Evolutionary conservation across 2,888 invertebrate species (phyloP).

Genomic region (Tipula unca): DNA sequence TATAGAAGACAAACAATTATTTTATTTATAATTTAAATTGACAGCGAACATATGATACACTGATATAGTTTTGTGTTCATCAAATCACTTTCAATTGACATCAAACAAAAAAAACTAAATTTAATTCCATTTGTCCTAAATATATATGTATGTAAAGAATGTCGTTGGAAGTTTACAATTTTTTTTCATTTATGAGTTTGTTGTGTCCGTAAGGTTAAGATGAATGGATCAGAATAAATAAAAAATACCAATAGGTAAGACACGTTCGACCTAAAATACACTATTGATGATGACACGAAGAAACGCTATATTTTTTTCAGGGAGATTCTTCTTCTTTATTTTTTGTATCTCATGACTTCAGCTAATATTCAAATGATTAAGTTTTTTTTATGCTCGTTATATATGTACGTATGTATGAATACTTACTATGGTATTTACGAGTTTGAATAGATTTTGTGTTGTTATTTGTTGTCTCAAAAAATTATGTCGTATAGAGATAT

Average conservation of each 20-base stretch:
- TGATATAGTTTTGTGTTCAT: not conserved
- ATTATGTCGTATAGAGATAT: not conserved
- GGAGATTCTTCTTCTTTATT: not conserved
- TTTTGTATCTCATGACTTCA: not conserved
- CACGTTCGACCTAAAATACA: not conserved
- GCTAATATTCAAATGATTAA: not conserved
- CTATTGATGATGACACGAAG: too few species aligned
- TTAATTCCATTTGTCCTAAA: not conserved
- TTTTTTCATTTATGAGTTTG: not conserved
- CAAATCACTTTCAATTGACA: not conserved
- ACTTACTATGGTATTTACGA: too few species aligned
- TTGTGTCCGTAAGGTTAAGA: not conserved
- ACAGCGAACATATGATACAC: not conserved
- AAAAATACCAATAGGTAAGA: not conserved
- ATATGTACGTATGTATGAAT: not conserved
- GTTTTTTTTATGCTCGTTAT: not conserved
- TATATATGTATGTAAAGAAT: not conserved
- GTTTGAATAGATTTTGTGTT: not conserved
- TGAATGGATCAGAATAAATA: not conserved
- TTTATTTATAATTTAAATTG: not conserved
- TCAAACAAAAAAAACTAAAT: not conserved
- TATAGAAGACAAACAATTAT: not conserved
- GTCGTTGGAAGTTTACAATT: not conserved
- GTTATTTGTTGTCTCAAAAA: not conserved
- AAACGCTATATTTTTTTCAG: too few species aligned